These are phyloP conservation scores for Apamea epomidion DNA, from an alignment of 2,888 invertebrate species.

Conservation along the genomic window DNA sequence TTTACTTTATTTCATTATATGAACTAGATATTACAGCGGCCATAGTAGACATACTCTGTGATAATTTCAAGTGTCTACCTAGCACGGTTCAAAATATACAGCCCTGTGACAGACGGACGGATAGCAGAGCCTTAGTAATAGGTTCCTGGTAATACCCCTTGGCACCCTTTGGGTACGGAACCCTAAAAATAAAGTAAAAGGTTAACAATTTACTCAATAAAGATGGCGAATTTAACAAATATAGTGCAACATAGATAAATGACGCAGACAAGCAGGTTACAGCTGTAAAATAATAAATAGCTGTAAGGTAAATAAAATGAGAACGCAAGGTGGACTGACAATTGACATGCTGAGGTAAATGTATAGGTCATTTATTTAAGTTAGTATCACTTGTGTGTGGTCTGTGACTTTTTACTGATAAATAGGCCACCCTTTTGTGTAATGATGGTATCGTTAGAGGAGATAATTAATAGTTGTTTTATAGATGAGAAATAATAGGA, in stretches of 20 bases:
- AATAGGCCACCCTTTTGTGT: not conserved
- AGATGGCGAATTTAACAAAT: slow-evolving; percentile 26
- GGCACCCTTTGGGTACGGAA: not conserved
- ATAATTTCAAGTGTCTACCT: no score
- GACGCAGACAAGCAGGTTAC: slow-evolving; percentile 39
- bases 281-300: slow-evolving; percentile 44
- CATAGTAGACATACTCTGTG: no score
- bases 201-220: slow-evolving; percentile 37
- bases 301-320: slow-evolving; percentile 19
- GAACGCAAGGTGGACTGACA: slow-evolving; percentile 43
- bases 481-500: not conserved
- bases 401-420: not conserved
- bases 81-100: no score
- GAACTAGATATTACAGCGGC: no score
- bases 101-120: no score
- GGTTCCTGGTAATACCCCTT: no score
- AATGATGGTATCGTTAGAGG: not conserved
- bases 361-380: not conserved
- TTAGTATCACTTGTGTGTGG: slow-evolving; percentile 21
- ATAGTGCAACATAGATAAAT: slow-evolving; percentile 49
- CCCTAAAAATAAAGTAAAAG: slow-evolving; percentile 19
- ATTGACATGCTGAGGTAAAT: not conserved
- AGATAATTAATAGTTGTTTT: not conserved
- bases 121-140: no score
- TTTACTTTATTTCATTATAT: no score